Percentiles rank a stretch among this genome's conserved stretches.
These are phyloP conservation scores for Echeneis naucrates DNA, from an alignment of 2,797 vertebrate species.

Conservation along the genomic window DNA sequence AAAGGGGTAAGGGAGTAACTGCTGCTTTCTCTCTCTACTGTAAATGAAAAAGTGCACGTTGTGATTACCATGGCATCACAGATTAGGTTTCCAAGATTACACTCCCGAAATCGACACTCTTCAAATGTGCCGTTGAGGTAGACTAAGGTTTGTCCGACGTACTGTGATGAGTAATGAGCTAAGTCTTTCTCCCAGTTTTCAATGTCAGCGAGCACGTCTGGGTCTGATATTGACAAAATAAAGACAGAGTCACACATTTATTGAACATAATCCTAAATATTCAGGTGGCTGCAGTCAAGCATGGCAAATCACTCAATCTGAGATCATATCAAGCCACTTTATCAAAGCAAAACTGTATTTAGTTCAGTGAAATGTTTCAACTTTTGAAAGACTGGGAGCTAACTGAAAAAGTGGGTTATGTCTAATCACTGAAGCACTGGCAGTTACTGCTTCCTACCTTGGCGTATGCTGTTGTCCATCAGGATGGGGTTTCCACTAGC, in stretches of 20 bases:
- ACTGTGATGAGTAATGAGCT: constrained; percentile 83
- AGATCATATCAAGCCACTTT: neutral
- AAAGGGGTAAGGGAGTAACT: neutral
- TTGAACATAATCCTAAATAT: neutral
- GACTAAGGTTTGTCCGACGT: constrained; percentile 89
- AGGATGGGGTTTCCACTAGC: constrained; percentile 91
- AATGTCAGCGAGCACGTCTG: constrained; percentile 85
- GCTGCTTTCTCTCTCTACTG: neutral
- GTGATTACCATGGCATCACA: constrained; percentile 90
- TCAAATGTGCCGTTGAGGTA: constrained; percentile 89
- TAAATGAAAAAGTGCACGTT: neutral
- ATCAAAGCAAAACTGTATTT: neutral
- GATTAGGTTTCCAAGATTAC: constrained; percentile 94
- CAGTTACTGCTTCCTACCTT: constrained; percentile 82
- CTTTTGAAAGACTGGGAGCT: neutral
- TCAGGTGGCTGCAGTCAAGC: neutral
- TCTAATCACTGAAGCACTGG: neutral
- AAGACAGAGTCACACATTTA: neutral
- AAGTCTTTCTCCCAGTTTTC: constrained; percentile 84
- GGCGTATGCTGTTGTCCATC: constrained; percentile 85
- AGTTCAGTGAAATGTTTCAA: neutral
- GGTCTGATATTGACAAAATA: constrained; percentile 76
- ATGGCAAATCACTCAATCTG: neutral
- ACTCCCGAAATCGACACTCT: constrained; percentile 90
- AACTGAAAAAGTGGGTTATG: neutral